These are phyloP conservation scores for Pantelozetes paolii DNA, from an alignment of 2,888 invertebrate species.

Conservation along the genomic window DNA sequence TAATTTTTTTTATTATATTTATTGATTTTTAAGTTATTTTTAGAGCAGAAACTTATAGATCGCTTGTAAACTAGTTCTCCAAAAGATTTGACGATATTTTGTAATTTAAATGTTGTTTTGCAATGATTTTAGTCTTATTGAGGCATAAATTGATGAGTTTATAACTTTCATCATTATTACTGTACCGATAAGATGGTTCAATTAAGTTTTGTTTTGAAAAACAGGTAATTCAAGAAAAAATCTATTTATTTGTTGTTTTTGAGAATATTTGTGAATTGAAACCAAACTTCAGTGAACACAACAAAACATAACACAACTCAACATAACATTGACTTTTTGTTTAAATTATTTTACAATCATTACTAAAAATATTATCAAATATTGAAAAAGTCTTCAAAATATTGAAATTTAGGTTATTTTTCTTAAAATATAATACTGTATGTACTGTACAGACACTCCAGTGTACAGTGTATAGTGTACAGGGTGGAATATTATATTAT, in stretches of 20 bases:
- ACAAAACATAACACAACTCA: background rate
- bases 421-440: too few species aligned
- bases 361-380: too few species aligned
- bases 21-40: constrained; percentile 4
- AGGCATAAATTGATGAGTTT: too few species aligned
- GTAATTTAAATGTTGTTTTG: background rate
- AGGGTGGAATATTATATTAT: too few species aligned
- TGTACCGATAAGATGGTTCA: background rate
- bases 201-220: background rate
- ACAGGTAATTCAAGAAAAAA: background rate
- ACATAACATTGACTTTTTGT: too few species aligned
- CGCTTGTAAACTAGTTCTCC: constrained; percentile 2
- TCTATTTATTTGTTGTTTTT: background rate
- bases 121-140: too few species aligned
- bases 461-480: too few species aligned
- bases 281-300: background rate
- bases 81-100: background rate
- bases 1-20: background rate
- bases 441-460: too few species aligned
- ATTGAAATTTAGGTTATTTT: too few species aligned
- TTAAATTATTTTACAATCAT: too few species aligned
- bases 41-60: constrained; percentile 4
- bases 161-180: too few species aligned
- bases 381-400: too few species aligned
- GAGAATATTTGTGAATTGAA: background rate